phyloP scores from a whole-genome alignment of 2,113 vertebrate genomes.

The Colistium nudipinnis region DNA sequence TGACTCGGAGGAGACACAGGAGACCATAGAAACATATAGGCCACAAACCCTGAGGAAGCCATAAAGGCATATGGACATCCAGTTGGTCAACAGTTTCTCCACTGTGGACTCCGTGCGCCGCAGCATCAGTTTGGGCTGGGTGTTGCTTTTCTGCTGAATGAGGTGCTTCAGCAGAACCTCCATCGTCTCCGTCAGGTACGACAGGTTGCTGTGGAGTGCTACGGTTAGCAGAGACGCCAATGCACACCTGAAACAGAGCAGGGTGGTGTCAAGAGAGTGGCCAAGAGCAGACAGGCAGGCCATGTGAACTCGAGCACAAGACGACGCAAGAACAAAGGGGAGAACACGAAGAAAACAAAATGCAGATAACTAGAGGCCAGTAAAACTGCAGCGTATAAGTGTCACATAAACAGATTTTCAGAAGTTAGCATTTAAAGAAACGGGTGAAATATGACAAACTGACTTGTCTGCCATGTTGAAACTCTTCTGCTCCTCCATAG shows the following conservation, averaged over 20 bases:
- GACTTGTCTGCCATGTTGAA: conserved; percentile 76
- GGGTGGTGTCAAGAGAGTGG: neutral
- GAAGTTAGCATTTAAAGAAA: neutral
- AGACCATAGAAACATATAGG: neutral
- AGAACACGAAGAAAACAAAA: neutral
- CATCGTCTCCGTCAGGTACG: conserved; percentile 91
- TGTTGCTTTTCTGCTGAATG: conserved; percentile 88
- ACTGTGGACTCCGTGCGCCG: conserved; percentile 92
- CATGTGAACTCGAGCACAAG: too few species aligned
- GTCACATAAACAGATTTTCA: too few species aligned
- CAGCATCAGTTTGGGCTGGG: conserved; percentile 92
- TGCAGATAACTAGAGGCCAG: neutral
- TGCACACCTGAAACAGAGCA: conserved; percentile 80
- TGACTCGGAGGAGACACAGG: neutral
- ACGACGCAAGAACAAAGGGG: too few species aligned
- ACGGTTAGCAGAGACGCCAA: conserved; percentile 93
- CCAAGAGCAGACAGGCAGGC: neutral
- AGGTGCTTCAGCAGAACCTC: conserved; percentile 88
- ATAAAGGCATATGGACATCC: conserved; percentile 98
- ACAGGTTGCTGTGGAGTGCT: conserved; percentile 89
- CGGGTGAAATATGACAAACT: conserved; percentile 2
- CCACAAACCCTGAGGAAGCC: conserved; percentile 90
- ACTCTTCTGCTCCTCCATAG: conserved; percentile 73
- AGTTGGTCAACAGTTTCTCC: conserved; percentile 96
- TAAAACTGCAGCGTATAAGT: too few species aligned